Evolutionary conservation across 1,140 invertebrate species (phyloP).

Genomic region (Lasioglossum albipes): DNA sequence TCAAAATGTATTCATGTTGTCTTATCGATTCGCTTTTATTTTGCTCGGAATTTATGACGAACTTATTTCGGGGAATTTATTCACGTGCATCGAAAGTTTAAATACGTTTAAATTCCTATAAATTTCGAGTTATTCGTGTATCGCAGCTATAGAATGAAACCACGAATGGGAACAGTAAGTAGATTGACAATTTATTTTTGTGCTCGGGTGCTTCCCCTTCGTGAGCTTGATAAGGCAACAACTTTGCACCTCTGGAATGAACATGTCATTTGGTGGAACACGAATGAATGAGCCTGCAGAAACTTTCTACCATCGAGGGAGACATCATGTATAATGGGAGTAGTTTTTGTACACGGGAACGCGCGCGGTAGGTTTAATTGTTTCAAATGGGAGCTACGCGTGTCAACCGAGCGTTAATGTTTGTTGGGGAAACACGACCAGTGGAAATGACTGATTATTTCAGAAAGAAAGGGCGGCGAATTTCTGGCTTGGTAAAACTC

Average conservation of each 20-base stretch:
- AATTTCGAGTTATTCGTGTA: background rate
- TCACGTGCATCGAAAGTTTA: too few species aligned
- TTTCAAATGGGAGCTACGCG: background rate
- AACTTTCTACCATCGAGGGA: background rate
- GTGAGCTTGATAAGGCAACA: background rate
- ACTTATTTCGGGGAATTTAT: too few species aligned
- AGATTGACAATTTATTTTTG: background rate
- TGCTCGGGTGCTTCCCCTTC: background rate
- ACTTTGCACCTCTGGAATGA: background rate
- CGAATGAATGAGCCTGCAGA: background rate
- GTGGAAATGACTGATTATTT: constrained; percentile 27
- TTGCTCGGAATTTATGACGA: too few species aligned
- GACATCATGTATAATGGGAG: background rate
- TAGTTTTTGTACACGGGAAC: constrained; percentile 2
- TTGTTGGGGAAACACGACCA: background rate
- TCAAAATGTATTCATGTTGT: too few species aligned
- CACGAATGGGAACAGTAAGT: background rate
- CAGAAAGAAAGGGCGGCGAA: too few species aligned
- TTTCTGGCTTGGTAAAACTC: too few species aligned
- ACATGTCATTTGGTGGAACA: background rate
- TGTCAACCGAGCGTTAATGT: background rate
- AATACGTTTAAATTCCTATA: too few species aligned
- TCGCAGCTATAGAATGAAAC: background rate
- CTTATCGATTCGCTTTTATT: too few species aligned
- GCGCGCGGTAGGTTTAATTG: background rate